Conservation (phyloP, 2,113 vertebrate genomes). For the Neolamprologus ventralis region DNA sequence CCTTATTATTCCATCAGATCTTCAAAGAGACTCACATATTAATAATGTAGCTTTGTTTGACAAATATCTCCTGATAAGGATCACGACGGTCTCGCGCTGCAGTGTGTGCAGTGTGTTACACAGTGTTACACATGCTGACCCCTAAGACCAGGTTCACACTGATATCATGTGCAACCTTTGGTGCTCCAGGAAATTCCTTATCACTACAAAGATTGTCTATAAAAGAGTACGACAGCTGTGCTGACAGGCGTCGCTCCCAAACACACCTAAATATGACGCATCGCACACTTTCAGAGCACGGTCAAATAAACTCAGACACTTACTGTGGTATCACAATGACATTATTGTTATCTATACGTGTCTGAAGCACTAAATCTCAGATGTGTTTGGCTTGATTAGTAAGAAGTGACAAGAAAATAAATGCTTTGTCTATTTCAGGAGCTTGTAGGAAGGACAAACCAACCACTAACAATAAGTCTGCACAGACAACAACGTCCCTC, state of each 20-base stretch:
- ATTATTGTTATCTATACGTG: not conserved
- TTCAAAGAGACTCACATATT: not conserved
- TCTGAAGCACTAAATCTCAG: not conserved
- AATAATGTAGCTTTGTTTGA: not conserved
- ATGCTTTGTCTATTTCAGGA: not conserved
- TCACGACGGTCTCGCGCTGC: not conserved
- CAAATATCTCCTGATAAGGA: not conserved
- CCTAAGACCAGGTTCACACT: not conserved
- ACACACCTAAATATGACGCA: not conserved
- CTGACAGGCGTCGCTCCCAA: not conserved
- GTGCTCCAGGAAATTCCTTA: conserved; percentile 3
- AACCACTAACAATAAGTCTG: not conserved
- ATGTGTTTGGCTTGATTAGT: not conserved
- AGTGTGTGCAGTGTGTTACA: too few relatives aligned
- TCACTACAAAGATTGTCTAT: not conserved
- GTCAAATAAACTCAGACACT: not conserved
- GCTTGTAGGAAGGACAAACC: not conserved
- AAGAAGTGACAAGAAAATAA: not conserved
- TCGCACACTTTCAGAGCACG: not conserved
- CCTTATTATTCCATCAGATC: not conserved
- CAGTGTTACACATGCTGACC: not conserved
- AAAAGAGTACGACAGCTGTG: not conserved
- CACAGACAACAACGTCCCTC: not conserved
- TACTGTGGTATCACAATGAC: fast-evolving
- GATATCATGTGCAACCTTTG: not conserved